Evolutionary conservation across 2,888 invertebrate species (phyloP), one percentile per base, ranked within the genome.

Genomic region (Calameuta filiformis): DNA sequence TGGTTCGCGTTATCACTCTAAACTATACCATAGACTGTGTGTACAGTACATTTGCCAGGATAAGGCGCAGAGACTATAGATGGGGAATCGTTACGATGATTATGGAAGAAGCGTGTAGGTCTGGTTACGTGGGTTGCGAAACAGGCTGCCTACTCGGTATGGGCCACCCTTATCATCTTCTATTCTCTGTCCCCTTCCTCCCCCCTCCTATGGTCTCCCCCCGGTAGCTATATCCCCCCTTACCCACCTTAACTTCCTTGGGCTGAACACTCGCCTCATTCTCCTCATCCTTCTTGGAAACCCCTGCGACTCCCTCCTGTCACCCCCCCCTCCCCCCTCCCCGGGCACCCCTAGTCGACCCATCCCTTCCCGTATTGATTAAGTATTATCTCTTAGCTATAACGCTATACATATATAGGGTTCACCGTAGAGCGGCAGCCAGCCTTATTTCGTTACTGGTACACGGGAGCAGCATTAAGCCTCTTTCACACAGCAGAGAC

Each of bases 341-440:
- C 34, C 35, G 23, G 35, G 69, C 40, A 12, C 30, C 69, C 69
- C 69, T 3, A 69, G 30, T 69, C 30, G 69, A 30, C 69, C 69
- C 69, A 30, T 31, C 30, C n/a, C 75, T 69, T 35, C 75, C 75
- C 35, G 78, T 78, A 78, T 78, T 78, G 78, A 78, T 78, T 75
- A 78, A 75, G 78, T 78, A 78, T 78, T 78, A 78, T 78, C 78
- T 71, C 78, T 75, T 75, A 75, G 35, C 75, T 69, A 68, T 77
- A 68, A 75, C 40, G 71, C 33, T 30, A 30, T 40, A 40, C 12
- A 37, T 35, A 35, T 37, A 37, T 37, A 37, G 37, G 15, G 37
- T 37, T 15, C 15, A 12, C 4, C 37, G 40, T 40, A 40, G 4
- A 40, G 15, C 40, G 40, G 15, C n/a, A 30, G 69, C 30, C 30